Conservation (phyloP, 2,888 invertebrate genomes). For the Desoria tigrina region DNA sequence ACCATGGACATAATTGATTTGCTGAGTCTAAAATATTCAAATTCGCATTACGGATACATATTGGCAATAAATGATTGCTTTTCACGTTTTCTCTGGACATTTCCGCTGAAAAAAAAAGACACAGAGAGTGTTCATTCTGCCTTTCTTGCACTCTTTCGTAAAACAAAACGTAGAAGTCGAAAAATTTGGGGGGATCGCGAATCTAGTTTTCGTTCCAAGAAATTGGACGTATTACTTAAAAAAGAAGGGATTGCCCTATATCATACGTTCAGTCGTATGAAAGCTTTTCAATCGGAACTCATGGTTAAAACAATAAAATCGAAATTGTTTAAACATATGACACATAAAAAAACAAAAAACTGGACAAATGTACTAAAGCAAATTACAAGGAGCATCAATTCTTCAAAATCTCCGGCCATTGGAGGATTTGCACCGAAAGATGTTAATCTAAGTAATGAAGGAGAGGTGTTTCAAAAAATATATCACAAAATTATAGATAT, state of each 20-base stretch:
- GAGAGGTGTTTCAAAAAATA: background rate
- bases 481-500: conserved; percentile 16
- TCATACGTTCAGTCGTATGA: background rate
- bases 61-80: conserved; percentile 3
- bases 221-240: background rate
- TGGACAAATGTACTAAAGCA: conserved; percentile 5
- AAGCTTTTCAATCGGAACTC: conserved; percentile 4
- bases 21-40: background rate
- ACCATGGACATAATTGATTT: conserved; percentile 9
- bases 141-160: conserved; percentile 8
- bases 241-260: conserved; percentile 5
- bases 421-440: conserved; percentile 4
- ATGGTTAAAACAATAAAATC: background rate
- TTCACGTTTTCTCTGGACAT: background rate
- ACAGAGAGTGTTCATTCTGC: conserved; percentile 5
- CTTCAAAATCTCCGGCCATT: background rate
- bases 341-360: background rate
- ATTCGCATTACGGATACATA: conserved; percentile 1
- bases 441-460: conserved; percentile 12
- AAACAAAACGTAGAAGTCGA: conserved; percentile 9
- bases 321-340: no score
- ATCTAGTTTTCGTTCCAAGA: background rate
- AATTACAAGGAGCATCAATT: conserved; percentile 1
- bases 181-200: conserved; percentile 18
- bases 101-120: conserved; percentile 10